These are phyloP conservation scores for Pristionchus fissidentatus DNA, from an alignment of 2,888 invertebrate species.

Conservation along the genomic window DNA sequence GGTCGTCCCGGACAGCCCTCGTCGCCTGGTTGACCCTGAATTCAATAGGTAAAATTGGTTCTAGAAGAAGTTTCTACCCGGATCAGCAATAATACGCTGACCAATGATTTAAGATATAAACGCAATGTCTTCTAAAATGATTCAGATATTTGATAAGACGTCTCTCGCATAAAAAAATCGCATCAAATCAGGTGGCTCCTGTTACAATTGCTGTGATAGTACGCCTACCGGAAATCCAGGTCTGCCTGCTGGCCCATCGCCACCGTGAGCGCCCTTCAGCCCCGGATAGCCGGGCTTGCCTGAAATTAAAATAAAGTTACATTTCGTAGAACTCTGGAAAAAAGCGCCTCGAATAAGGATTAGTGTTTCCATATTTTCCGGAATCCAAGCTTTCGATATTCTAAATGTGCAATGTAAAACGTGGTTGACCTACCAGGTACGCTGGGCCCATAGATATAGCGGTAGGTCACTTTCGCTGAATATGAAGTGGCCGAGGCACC, in stretches of 20 bases:
- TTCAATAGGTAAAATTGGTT: background rate
- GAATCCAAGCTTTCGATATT: background rate
- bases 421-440: background rate
- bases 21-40: background rate
- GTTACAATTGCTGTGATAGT: no score
- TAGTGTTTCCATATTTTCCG: no score
- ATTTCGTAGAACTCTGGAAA: no score
- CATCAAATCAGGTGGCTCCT: no score
- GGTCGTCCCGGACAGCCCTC: conserved; percentile 14
- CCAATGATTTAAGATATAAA: no score
- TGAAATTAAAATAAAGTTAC: background rate
- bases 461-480: background rate
- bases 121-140: no score
- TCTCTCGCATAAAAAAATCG: no score
- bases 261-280: background rate
- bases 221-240: background rate
- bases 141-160: background rate
- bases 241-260: background rate
- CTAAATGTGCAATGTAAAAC: background rate
- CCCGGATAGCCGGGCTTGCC: background rate
- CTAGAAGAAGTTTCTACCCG: background rate
- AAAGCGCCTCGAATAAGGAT: no score
- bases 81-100: no score
- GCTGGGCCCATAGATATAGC: background rate
- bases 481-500: background rate